Evolutionary conservation across 2,113 vertebrate genomes (phyloP), one percentile per base, ranked within the genome.

Genomic region (Dasyurus viverrinus): DNA sequence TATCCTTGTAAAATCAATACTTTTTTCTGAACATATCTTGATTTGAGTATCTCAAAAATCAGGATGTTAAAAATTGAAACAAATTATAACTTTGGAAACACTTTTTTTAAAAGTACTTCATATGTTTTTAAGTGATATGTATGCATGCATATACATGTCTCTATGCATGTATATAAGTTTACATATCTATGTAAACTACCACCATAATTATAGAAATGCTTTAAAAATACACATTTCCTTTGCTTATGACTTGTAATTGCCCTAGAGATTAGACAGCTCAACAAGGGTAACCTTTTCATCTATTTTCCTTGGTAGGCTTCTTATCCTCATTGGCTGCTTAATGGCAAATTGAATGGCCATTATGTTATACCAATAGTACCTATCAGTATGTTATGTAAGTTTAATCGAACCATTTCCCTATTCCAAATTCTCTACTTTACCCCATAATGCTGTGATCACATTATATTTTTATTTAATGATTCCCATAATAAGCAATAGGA

Each of bases 401-500:
- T 4, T 93, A 94, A 36, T 89, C 5, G 55, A 11, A 91, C 0
- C 42, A n/a, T 23, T 96, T 89, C 90, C 2, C 53, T 90, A 0
- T 36, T 76, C 36, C 16, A n/a, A 11, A 76, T 76, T n/a, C 60
- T 16, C 60, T n/a, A 76, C 5, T 19, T 76, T 3, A 12, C 36
- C 30, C 14, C 14, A 36, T 60, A 90, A 94, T 92, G n/a, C 0
- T 47, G 48, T 0, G 11, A 10, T 46, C 8, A 24, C 23, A 47
- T 55, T 94, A 24, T 90, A 53, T 96, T 92, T 95, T 30, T 94
- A 2, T 24, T 92, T 46, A 89, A 50, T 92, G 52, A 96, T 92
- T 36, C 10, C 0, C 22, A 2, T 54, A n/a, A 60, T 16, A 95
- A 2, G 11, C 12, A 53, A 14, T 4, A 25, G 23, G 46, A 2